Base-by-base conservation (phyloP, 2,888 invertebrate genomes). In the Drosophila mettleri region DNA sequence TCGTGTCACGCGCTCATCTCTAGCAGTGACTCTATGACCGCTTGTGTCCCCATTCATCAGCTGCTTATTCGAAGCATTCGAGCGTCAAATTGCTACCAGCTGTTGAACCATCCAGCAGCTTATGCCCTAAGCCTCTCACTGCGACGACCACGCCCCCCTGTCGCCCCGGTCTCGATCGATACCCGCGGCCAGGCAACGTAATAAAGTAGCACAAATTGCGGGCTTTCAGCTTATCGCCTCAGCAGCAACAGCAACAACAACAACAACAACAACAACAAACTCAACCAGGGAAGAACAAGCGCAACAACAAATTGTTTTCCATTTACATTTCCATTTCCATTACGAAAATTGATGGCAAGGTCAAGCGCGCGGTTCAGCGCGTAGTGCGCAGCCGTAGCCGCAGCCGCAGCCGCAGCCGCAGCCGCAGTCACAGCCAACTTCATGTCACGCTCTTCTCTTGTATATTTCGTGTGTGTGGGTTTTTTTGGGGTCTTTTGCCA, bases 291-390 rank as follows among this genome's bases (percentile, higher is more conserved):
- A 46, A 45, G n/a, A 45, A 45, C 45, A 45, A 45, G 45, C 45
- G 45, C 33, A 34, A 33, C 49, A 49, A 49, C 49, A 49, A 49
- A 49, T 49, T 49, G 34, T 34, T 49, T 34, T 51, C 69, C 74
- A 65, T 79, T 85, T 75, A 51, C 69, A 63, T 80, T 78, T 74
- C 34, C 69, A 74, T 59, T 74, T 55, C 48, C 59, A 78, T 81
- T 86, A 85, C 80, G 64, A 74, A 80, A 88, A 83, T 88, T 88
- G 86, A 86, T 88, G 78, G 87, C 88, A 88, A 88, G 86, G 88
- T 88, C 88, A 83, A 85, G 71, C 78, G 84, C 22, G 69, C 49
- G 33, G 78, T 81, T 87, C 85, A 74, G 27, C 31, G 79, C 20
- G 48, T 22, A 48, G 20, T 33, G 48, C 84, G 85, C 86, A 80